Conservation (phyloP, 2,113 vertebrate genomes). For the Collichthys lucidus region DNA sequence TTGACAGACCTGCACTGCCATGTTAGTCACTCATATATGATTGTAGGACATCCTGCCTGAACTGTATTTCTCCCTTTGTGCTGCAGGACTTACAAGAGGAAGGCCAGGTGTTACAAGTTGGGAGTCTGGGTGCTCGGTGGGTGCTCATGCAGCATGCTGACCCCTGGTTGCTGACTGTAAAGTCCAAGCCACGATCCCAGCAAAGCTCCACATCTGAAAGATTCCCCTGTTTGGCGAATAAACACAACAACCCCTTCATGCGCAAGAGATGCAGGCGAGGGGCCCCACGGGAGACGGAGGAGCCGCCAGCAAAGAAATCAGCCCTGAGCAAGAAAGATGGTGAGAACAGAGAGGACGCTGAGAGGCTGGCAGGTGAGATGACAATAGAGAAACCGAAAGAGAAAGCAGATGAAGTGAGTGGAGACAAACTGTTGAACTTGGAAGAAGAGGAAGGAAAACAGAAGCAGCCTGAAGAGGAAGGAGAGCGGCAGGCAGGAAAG, state of each 20-base stretch:
- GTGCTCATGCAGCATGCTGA: constrained; percentile 67
- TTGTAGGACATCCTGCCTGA: background rate
- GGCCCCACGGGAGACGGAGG: constrained; percentile 18
- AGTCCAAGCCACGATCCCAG: constrained; percentile 41
- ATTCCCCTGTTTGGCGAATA: background rate
- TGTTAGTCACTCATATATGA: background rate
- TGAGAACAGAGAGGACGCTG: background rate
- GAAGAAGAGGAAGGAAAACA: background rate
- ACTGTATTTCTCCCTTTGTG: background rate
- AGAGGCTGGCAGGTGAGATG: background rate
- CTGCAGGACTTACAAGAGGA: constrained; percentile 67
- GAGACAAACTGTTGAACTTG: background rate
- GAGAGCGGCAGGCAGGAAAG: background rate
- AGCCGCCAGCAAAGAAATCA: background rate
- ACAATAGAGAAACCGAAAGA: background rate
- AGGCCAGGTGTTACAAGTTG: constrained; percentile 64
- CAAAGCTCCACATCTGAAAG: background rate
- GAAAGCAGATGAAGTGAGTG: background rate
- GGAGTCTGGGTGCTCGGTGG: constrained; percentile 60
- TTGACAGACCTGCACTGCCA: too few relatives aligned
- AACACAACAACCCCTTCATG: constrained; percentile 50
- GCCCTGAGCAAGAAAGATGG: constrained; percentile 10
- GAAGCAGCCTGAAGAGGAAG: background rate
- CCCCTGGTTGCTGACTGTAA: constrained; percentile 72
- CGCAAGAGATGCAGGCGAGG: constrained; percentile 52